A percentile compares a stretch with the other conserved stretches of the same genome.
These are phyloP conservation scores for Stratiomys singularior DNA, from an alignment of 2,888 invertebrate genomes.

Conservation along the genomic window DNA sequence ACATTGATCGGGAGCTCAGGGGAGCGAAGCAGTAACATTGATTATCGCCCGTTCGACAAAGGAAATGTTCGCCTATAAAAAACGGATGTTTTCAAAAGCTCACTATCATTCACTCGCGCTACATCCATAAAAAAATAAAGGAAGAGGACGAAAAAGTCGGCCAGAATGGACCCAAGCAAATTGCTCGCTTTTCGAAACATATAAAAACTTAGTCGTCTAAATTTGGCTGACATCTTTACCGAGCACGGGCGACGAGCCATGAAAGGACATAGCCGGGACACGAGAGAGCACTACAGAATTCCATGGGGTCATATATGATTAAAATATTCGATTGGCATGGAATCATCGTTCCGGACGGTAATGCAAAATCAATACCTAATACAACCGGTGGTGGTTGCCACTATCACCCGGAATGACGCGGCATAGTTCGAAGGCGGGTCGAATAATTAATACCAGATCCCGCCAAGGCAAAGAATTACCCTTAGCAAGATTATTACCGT, in stretches of 20 bases:
- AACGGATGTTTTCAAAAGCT: too few species aligned
- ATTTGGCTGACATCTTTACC: slow-evolving; percentile 25
- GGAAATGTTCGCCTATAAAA: too few species aligned
- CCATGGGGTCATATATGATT: slow-evolving; percentile 15
- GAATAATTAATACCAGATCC: slow-evolving; percentile 44
- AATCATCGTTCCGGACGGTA: background rate
- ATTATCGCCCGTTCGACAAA: too few species aligned
- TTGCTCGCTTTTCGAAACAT: too few species aligned
- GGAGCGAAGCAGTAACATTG: too few species aligned
- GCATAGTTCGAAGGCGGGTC: slow-evolving; percentile 15
- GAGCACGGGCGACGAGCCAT: slow-evolving; percentile 14
- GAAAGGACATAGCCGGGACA: slow-evolving; percentile 7
- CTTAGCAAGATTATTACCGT: slow-evolving; percentile 42
- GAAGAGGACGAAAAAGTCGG: too few species aligned
- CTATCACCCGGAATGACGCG: background rate
- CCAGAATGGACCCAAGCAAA: too few species aligned
- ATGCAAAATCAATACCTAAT: slow-evolving; percentile 40
- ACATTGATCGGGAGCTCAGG: too few species aligned
- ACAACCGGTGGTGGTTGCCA: background rate
- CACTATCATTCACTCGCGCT: too few species aligned
- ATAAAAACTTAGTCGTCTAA: slow-evolving; percentile 18
- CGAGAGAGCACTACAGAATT: background rate
- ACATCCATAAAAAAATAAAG: too few species aligned
- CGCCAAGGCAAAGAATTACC: slow-evolving; percentile 34
- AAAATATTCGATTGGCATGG: slow-evolving; percentile 38